phyloP scores from a whole-genome alignment of 2,888 invertebrate genomes.

The Vannuccia rotundouncinata region DNA sequence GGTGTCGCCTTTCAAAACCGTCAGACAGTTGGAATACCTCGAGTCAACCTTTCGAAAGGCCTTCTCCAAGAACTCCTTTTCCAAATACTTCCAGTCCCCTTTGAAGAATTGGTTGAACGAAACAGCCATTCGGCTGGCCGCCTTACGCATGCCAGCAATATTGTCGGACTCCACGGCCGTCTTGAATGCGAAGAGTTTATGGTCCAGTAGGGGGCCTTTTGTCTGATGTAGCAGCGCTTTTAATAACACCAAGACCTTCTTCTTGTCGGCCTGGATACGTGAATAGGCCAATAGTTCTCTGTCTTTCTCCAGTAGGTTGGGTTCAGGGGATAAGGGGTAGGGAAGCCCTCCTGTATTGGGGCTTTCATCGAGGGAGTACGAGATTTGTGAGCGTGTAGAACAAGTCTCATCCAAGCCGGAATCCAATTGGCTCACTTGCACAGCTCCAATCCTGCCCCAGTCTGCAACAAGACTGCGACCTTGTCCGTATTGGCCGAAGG shows the following conservation, averaged over 20 bases:
- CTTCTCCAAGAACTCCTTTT: not conserved
- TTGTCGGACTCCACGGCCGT: not conserved
- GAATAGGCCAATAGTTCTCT: not conserved
- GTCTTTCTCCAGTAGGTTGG: not conserved
- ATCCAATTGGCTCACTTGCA: not conserved
- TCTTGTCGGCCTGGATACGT: not conserved
- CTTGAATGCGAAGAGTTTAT: not conserved
- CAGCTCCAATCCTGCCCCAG: not conserved
- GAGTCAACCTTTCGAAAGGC: not conserved
- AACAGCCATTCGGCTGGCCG: not conserved
- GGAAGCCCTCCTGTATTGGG: not conserved
- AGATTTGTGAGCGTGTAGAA: not conserved
- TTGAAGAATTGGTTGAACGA: not conserved
- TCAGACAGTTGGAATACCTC: not conserved
- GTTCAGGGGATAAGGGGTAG: not conserved
- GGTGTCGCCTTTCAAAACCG: not conserved
- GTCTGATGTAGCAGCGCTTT: not conserved
- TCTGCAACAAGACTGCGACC: not conserved
- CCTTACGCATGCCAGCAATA: not conserved
- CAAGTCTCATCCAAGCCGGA: not conserved
- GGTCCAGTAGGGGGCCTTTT: not conserved
- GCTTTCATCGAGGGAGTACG: not conserved
- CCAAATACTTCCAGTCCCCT: not conserved
- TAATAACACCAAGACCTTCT: not conserved
- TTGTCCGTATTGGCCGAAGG: not conserved